Percentiles rank a stretch among this genome's conserved stretches.
These are phyloP conservation scores for Latrodectus geometricus DNA, from an alignment of 1,140 invertebrate genomes.

Conservation along the genomic window DNA sequence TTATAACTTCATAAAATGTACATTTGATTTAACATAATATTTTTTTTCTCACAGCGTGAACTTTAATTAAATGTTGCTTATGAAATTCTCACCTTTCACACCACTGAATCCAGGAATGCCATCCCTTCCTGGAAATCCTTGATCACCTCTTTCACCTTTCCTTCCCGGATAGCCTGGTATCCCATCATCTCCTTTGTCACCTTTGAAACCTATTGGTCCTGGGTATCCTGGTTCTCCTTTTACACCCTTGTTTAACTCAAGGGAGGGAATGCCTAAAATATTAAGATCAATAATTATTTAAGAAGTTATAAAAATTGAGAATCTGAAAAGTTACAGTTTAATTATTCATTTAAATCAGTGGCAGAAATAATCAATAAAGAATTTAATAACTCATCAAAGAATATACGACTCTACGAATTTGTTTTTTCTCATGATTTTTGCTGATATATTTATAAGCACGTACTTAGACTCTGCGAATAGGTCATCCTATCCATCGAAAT, in stretches of 20 bases:
- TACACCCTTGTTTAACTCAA: conserved; percentile 47
- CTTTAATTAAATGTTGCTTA: not conserved
- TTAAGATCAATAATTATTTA: not conserved
- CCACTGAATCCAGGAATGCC: conserved; percentile 29
- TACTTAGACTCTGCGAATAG: too few species aligned
- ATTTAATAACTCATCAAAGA: too few species aligned
- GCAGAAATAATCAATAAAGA: too few species aligned
- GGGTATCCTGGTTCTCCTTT: conserved; percentile 51
- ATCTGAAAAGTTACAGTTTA: too few species aligned
- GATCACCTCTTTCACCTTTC: conserved; percentile 41
- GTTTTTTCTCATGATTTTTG: too few species aligned
- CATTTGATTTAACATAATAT: too few species aligned
- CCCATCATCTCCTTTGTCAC: conserved; percentile 33
- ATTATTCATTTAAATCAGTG: too few species aligned
- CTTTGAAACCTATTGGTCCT: conserved; percentile 70
- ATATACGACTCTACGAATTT: too few species aligned
- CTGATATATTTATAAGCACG: too few species aligned
- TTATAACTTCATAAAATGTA: too few species aligned
- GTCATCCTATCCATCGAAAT: too few species aligned
- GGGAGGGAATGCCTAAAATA: conserved; percentile 32
- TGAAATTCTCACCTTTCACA: conserved; percentile 9
- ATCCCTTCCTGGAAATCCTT: conserved; percentile 34
- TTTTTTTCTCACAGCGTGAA: not conserved
- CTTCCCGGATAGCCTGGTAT: conserved; percentile 40
- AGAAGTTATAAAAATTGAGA: too few species aligned